Base-by-base conservation (phyloP, 1,140 invertebrate species). In the Palaemon carinicauda region DNA sequence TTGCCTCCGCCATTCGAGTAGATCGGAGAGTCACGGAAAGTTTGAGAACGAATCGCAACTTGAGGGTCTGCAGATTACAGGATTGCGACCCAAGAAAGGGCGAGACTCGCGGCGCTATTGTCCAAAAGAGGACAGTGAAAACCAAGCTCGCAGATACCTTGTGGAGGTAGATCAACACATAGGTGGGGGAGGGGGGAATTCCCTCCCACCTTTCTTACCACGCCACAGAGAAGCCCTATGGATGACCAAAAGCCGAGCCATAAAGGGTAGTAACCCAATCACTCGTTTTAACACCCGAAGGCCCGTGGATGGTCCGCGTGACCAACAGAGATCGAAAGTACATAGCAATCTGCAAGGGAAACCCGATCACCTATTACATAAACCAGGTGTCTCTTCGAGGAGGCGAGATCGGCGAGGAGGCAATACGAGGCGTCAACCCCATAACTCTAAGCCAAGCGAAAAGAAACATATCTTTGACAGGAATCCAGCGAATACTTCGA, bases 301-400 rank as follows among this genome's bases (percentile, higher is more conserved):
- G 27, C 81, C 81, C 71, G 71, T 83, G 81, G 81, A 24, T 19
- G 71, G 17, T 21, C 81, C 74, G 75, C 81, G 81, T 83, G 81
- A 83, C 81, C 81, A 12, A 1, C 27, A 51, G 1, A n/a, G 14
- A 54, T 27, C 31, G 10, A n/a, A 56, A 31, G 50, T 29, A 56
- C 56, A 65, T 17, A 10, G 24, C 5, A n/a, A 51, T 15, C 78
- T 14, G 7, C 27, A 54, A n/a, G 33, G 56, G 24, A 80, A 60
- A 29, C n/a, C 10, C 60, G 29, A 12, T 54, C 53, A 17, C 33
- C 14, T 3, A 17, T 14, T 21, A 31, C 15, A 1, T 10, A 19
- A 31, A 80, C 24, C 1, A 1, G 27, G 12, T 5, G 24, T 14
- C 51, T 27, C n/a, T 52, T 17, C 75, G 19, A 29, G 9, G 17